A percentile compares a stretch with the other conserved stretches of the same genome.
phyloP scores from a whole-genome alignment of 2,113 vertebrate species.

The Cygnus atratus region DNA sequence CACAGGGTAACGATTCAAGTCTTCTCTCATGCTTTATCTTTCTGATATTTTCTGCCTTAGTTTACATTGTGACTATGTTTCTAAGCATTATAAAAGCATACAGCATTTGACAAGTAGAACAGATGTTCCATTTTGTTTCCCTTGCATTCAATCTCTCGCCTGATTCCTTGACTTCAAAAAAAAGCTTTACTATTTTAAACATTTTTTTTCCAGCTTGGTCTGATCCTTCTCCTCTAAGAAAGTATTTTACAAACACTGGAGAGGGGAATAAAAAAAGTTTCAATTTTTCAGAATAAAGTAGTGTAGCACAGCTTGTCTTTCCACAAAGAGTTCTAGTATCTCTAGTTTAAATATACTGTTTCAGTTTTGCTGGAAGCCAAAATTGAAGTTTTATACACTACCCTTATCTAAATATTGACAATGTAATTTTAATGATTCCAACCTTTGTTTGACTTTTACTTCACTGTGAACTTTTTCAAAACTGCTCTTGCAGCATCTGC shows the following conservation, averaged over 20 bases:
- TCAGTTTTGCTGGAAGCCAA: not conserved
- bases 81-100: not conserved
- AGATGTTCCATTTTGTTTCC: not conserved
- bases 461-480: not conserved
- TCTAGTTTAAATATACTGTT: not conserved
- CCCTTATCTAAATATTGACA: not conserved
- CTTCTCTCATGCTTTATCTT: not conserved
- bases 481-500: not conserved
- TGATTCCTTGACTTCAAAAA: accelerated
- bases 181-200: not conserved
- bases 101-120: not conserved
- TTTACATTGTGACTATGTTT: not conserved
- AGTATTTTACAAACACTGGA: not conserved
- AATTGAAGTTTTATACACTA: not conserved
- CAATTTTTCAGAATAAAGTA: not conserved
- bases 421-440: not conserved
- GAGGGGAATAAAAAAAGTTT: not conserved
- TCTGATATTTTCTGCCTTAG: not conserved
- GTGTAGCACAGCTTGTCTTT: not conserved
- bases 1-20: not conserved
- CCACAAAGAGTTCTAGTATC: not conserved
- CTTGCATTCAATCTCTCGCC: not conserved
- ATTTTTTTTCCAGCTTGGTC: not conserved
- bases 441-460: not conserved
- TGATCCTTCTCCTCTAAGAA: not conserved